Conservation (phyloP, 2,113 vertebrate genomes). For the Motacilla tschutschensis region DNA sequence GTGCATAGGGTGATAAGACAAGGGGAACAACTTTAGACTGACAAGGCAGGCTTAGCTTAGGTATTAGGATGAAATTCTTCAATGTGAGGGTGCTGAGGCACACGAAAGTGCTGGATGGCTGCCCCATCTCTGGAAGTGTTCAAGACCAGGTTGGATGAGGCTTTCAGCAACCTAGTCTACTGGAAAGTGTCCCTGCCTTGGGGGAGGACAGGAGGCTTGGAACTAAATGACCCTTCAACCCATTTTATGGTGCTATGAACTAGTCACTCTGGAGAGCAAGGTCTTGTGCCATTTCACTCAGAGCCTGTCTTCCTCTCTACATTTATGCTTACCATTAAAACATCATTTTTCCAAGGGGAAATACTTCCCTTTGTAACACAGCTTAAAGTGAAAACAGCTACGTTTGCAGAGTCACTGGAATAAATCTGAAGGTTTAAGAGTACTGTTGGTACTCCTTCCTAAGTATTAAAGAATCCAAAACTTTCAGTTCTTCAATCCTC, state of each 20-base stretch:
- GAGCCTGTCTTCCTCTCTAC: background rate
- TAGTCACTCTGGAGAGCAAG: background rate
- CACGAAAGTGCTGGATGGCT: background rate
- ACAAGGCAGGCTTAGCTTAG: background rate
- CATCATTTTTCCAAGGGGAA: background rate
- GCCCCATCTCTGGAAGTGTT: background rate
- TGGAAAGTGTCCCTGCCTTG: background rate
- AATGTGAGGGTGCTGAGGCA: background rate
- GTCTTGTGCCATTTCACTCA: background rate
- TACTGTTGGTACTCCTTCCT: background rate
- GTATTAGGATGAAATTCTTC: background rate
- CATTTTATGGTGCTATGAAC: background rate
- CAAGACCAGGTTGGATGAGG: background rate
- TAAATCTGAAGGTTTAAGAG: background rate
- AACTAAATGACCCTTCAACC: background rate
- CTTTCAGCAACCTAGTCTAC: background rate
- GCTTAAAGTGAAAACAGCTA: background rate
- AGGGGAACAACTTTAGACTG: background rate
- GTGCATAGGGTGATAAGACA: background rate
- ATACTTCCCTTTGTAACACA: background rate
- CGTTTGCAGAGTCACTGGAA: background rate
- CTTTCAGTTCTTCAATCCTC: background rate
- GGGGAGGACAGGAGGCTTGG: background rate
- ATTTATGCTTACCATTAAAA: background rate
- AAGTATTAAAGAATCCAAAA: background rate